Evolutionary conservation across 2,113 vertebrate genomes (phyloP), one percentile per base, ranked within the genome.

Genomic region (Ochotona curzoniae): DNA sequence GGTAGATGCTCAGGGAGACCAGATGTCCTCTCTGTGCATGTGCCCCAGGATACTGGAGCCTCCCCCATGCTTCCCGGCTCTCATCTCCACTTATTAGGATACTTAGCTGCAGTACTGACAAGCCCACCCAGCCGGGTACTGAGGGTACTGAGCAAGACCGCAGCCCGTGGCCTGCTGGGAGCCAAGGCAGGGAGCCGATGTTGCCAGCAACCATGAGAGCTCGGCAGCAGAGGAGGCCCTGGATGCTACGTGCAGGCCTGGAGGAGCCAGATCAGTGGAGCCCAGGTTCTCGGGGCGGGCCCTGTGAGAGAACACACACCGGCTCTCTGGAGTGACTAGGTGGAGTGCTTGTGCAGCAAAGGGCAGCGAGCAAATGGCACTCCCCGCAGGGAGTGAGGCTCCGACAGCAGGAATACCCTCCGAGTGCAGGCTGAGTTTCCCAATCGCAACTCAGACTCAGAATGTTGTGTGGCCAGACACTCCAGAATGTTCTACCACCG

Each of bases 151-250:
- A 86, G 28, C 44, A 0, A 3, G 67, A 15, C 61, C 82, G 35
- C 18, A 26, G 67, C 10, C 14, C 2, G 17, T 8, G 28, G 17
- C 54, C 44, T 28, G 78, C 23, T 4, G 28, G 32, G 64, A 12
- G 3, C 30, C 0, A n/a, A 67, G 74, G 69, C 18, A 2, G 4
- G 51, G 4, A 32, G 0, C 67, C 13, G 3, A 12, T 0, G 18
- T n/a, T 8, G 15, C 64, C 7, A 5, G 12, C 25, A 32, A 35
- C 57, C 76, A 1, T 0, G 0, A 15, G 10, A 26, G 47, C 7
- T 1, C 60, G 54, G 66, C 35, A 30, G 49, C 35, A 1, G 30
- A 14, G 0, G 32, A n/a, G 63, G 26, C 38, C 75, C 0, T 9
- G 7, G 61, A n/a, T n/a, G 13, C 47, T 30, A 5, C 26, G 49